Base-by-base conservation (phyloP, 2,797 vertebrate species). In the Odontamblyopus rebecca region DNA sequence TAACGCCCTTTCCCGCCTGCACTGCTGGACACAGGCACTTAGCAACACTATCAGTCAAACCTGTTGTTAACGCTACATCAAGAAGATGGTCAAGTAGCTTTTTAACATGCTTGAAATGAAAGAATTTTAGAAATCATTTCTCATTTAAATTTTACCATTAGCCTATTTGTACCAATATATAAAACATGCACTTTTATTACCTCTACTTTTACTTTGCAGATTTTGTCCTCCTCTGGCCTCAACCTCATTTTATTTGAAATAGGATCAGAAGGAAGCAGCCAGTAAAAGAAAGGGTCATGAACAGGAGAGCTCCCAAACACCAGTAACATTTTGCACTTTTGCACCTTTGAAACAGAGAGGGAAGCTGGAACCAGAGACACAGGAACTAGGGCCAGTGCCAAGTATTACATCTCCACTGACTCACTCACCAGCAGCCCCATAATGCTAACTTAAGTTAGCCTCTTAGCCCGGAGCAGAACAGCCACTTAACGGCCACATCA, bases 321-420 rank as follows among this genome's bases (percentile, higher is more conserved):
- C 51, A 71, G 29, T 27, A 19, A 69, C 53, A 29, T 59, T 70
- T 79, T 82, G 75, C 81, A 84, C 81, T 73, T 78, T 74, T 32
- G 70, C 61, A 67, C 76, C 75, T 69, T 72, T 74, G 61, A 32
- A 72, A 81, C 68, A 68, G 54, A 80, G 35, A 61, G 68, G 68
- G 74, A 38, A 64, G n/a, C 68, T 73, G 64, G 65, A 67, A 68
- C 29, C 69, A 62, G 72, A 70, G 73, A 66, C 70, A 79, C 85
- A 80, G 80, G 76, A 76, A 66, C 67, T 68, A 29, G 61, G 69
- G 78, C 81, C 56, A 0, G n/a, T 75, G 86, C 85, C 88, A 93
- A 87, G 54, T 64, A 88, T 90, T 81, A 89, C 86, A 59, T 90
- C 79, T 79, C 38, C 48, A 48, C 57, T 85, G 78, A 84, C 79